Evolutionary conservation across 2,888 invertebrate genomes (phyloP).

Genomic region (Lymantria dispar): DNA sequence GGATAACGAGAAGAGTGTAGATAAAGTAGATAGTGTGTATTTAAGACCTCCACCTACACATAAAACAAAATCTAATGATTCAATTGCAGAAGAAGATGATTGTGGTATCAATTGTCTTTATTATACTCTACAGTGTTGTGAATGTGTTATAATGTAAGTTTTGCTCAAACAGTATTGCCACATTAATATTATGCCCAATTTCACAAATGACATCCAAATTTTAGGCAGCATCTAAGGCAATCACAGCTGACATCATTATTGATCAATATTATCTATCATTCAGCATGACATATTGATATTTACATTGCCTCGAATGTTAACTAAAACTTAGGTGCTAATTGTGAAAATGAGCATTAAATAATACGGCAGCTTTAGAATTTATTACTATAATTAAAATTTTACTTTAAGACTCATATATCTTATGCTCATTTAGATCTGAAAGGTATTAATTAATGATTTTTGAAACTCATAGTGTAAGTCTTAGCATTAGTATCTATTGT

Average conservation of each 20-base stretch:
- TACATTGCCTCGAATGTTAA: too few species aligned
- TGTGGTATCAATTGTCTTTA: conserved; percentile 84
- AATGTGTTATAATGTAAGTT: conserved; percentile 78
- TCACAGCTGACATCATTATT: too few species aligned
- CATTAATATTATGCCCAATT: not conserved
- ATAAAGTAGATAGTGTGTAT: conserved; percentile 68
- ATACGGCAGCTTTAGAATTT: not conserved
- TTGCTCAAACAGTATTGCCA: not conserved
- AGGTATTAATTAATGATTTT: not conserved
- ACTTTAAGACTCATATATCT: not conserved
- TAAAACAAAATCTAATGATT: conserved; percentile 46
- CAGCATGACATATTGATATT: too few species aligned
- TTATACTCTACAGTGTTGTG: conserved; percentile 84
- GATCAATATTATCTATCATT: too few species aligned
- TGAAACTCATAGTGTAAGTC: not conserved
- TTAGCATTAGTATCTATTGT: not conserved
- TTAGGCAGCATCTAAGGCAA: too few species aligned
- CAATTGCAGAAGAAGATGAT: conserved; percentile 75
- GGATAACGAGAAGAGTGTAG: conserved; percentile 46
- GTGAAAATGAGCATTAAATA: too few species aligned
- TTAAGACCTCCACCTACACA: conserved; percentile 50
- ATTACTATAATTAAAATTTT: conserved; percentile 2
- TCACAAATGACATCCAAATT: not conserved
- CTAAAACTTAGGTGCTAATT: too few species aligned
- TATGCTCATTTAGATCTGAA: not conserved